Percentiles rank a stretch among this genome's conserved stretches.
These are phyloP conservation scores for Dryomyza anilis DNA, from an alignment of 2,888 invertebrate species.

Conservation along the genomic window DNA sequence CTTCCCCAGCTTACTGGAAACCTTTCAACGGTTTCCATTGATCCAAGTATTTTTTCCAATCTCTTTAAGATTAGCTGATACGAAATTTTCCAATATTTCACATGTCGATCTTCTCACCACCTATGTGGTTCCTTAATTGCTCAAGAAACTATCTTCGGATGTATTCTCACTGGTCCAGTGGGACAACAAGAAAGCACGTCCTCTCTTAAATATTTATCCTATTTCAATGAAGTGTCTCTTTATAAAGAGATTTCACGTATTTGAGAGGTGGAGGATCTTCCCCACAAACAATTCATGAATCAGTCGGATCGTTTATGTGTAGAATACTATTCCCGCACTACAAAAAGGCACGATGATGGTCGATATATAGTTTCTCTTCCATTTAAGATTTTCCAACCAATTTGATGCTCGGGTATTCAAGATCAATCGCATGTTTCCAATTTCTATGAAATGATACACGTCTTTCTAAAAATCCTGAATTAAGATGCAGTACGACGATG, in stretches of 20 bases:
- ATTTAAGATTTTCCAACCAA: not conserved
- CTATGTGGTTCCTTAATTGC: constrained; percentile 8
- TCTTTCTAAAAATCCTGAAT: not conserved
- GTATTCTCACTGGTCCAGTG: constrained; percentile 30
- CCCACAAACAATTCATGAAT: too few species aligned
- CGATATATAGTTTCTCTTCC: too few species aligned
- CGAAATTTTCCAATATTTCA: constrained; percentile 9
- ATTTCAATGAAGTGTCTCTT: constrained; percentile 16
- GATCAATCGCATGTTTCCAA: not conserved
- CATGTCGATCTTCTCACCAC: not conserved
- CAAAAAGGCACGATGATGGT: too few species aligned
- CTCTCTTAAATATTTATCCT: not conserved
- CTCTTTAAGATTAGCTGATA: not conserved
- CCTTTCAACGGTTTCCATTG: not conserved
- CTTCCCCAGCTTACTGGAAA: not conserved
- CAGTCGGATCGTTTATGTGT: not conserved
- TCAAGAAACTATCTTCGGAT: constrained; percentile 29
- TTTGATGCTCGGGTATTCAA: not conserved
- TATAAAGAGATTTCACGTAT: constrained; percentile 18
- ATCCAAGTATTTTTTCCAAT: not conserved
- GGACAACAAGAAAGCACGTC: not conserved
- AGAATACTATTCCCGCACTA: too few species aligned
- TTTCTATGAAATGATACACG: not conserved
- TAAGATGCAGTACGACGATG: not conserved
- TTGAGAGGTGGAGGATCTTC: too few species aligned